Conservation (phyloP, 2,797 vertebrate genomes). For the Nannoperca australis region DNA sequence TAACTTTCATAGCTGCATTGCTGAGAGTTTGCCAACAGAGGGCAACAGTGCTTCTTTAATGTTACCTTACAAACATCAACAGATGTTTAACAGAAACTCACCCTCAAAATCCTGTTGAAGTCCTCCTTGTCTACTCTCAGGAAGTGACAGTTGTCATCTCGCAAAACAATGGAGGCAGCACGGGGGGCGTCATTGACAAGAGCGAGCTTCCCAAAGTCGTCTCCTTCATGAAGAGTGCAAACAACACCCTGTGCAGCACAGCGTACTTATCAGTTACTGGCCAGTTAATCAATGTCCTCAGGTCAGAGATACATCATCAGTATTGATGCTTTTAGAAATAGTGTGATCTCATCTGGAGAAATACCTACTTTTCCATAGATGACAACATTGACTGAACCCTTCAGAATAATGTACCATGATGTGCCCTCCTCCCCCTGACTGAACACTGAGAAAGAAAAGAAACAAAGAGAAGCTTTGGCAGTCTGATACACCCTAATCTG, state of each 20-base stretch:
- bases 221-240: slow-evolving; percentile 96
- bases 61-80: neutral
- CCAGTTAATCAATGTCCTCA: neutral
- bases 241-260: slow-evolving; percentile 91
- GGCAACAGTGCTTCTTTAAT: slow-evolving; percentile 55
- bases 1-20: slow-evolving; percentile 50
- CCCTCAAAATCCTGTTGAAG: slow-evolving; percentile 97
- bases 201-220: slow-evolving; percentile 98
- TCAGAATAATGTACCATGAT: slow-evolving; percentile 99
- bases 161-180: slow-evolving; percentile 95
- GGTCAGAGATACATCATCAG: neutral
- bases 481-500: slow-evolving; percentile 13
- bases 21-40: slow-evolving; percentile 71
- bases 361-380: slow-evolving; percentile 96
- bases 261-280: slow-evolving; percentile 1
- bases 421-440: slow-evolving; percentile 99
- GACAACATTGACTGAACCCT: slow-evolving; percentile 98
- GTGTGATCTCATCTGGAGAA: neutral
- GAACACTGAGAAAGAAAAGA: slow-evolving; percentile 88
- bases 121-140: slow-evolving; percentile 98
- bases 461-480: slow-evolving; percentile 1
- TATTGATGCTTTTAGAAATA: neutral
- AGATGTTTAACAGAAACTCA: slow-evolving; percentile 75
- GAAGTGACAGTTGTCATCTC: slow-evolving; percentile 99
- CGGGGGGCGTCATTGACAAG: slow-evolving; percentile 97